A percentile compares a stretch with the other conserved stretches of the same genome.
Conservation (phyloP, 2,888 invertebrate species). For the Diogma glabrata region DNA sequence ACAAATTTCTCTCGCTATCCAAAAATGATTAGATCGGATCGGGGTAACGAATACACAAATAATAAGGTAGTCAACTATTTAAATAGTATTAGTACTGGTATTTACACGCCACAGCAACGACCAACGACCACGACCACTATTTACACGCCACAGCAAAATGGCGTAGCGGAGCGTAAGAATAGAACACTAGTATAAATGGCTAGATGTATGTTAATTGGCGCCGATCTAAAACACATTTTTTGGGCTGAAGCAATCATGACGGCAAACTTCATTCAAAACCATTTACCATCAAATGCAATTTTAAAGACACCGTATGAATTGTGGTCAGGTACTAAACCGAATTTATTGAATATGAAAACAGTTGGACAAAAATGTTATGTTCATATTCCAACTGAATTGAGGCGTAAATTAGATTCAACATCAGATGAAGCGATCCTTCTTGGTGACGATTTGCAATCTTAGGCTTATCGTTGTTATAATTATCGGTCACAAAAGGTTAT, state of each 20-base stretch:
- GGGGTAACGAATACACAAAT: too few relatives aligned
- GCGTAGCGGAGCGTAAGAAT: too few relatives aligned
- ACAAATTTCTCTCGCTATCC: neutral
- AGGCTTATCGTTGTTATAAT: neutral
- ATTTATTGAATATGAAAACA: neutral
- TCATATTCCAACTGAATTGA: neutral
- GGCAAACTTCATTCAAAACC: neutral
- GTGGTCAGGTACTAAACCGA: neutral
- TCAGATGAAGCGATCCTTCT: neutral
- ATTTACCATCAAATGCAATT: neutral
- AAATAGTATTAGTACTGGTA: too few relatives aligned
- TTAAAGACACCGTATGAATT: neutral
- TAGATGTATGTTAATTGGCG: too few relatives aligned
- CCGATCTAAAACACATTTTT: too few relatives aligned
- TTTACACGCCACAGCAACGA: too few relatives aligned
- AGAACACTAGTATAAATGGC: too few relatives aligned
- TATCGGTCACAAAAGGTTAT: neutral
- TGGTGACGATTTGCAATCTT: neutral
- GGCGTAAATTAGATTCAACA: neutral
- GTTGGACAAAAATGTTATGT: neutral
- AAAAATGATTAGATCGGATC: neutral
- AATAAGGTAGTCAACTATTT: too few relatives aligned
- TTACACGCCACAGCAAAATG: neutral
- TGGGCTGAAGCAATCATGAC: too few relatives aligned
- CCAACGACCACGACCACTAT: too few relatives aligned